These are phyloP conservation scores for Monodelphis domestica DNA, from an alignment of 2,797 vertebrate species.

Conservation along the genomic window DNA sequence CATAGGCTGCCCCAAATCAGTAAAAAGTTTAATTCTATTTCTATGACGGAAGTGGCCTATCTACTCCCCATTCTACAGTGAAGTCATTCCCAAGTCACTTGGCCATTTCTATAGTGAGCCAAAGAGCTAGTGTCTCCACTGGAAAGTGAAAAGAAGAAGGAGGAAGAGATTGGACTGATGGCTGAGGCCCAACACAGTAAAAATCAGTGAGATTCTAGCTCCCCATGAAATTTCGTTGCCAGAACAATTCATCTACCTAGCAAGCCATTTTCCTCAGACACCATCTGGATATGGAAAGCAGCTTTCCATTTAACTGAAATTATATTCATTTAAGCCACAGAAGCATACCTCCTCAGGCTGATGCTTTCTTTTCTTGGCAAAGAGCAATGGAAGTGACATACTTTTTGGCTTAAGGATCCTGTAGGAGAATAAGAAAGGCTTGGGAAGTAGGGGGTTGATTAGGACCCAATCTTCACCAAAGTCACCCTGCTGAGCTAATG, in stretches of 20 bases:
- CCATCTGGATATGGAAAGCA: neutral
- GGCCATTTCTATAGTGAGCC: neutral
- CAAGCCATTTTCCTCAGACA: neutral
- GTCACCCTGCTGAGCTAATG: slow-evolving; percentile 28
- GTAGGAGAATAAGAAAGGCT: accelerated
- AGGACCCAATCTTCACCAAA: accelerated
- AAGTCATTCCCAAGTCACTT: neutral
- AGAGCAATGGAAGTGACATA: neutral
- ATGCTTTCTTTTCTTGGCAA: neutral
- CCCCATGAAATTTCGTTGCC: neutral
- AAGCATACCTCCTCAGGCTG: neutral
- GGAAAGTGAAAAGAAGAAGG: neutral
- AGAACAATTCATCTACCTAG: neutral
- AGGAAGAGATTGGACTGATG: neutral
- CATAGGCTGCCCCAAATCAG: neutral
- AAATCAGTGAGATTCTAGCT: no score
- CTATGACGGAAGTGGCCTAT: neutral
- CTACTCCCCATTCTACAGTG: neutral
- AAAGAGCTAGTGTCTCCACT: neutral
- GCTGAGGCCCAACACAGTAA: neutral
- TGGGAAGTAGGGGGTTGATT: neutral
- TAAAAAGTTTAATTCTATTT: neutral
- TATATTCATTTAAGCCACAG: neutral
- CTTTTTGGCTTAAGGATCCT: neutral
- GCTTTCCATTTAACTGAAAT: neutral